These are phyloP conservation scores for Macrosteles quadrilineatus DNA, from an alignment of 1,140 invertebrate genomes.

Conservation along the genomic window DNA sequence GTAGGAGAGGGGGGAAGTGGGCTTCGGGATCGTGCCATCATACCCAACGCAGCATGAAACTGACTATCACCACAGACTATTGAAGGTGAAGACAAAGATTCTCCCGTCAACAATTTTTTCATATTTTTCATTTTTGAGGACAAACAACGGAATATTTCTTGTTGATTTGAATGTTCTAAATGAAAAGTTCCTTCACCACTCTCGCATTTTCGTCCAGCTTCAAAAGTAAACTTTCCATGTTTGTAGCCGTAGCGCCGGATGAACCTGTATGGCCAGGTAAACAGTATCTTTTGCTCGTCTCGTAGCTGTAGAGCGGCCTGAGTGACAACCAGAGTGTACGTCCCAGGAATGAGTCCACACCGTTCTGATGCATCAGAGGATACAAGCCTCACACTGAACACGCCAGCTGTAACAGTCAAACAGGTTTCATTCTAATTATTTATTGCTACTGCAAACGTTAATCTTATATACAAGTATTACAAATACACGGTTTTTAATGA, in stretches of 20 bases:
- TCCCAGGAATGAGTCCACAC: slow-evolving; percentile 68
- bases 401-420: slow-evolving; percentile 46
- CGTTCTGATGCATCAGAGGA: slow-evolving; percentile 74
- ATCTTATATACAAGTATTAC: too few species aligned
- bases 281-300: slow-evolving; percentile 59
- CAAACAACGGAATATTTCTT: slow-evolving; percentile 75
- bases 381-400: slow-evolving; percentile 76
- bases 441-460: too few species aligned
- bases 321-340: slow-evolving; percentile 73
- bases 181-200: slow-evolving; percentile 84
- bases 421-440: too few species aligned
- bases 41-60: slow-evolving; percentile 61
- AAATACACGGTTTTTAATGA: too few species aligned
- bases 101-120: slow-evolving; percentile 71
- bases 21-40: slow-evolving; percentile 75
- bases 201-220: slow-evolving; percentile 85
- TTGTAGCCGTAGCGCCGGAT: slow-evolving; percentile 82
- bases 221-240: slow-evolving; percentile 82
- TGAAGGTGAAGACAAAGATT: slow-evolving; percentile 45
- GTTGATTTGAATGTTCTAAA: slow-evolving; percentile 73
- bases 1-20: slow-evolving; percentile 70
- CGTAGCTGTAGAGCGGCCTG: slow-evolving; percentile 70
- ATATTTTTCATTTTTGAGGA: slow-evolving; percentile 80
- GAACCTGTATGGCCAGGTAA: slow-evolving; percentile 83
- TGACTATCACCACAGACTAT: slow-evolving; percentile 65